Conservation (phyloP, 2,888 invertebrate species). For the Aphodius granarius region DNA sequence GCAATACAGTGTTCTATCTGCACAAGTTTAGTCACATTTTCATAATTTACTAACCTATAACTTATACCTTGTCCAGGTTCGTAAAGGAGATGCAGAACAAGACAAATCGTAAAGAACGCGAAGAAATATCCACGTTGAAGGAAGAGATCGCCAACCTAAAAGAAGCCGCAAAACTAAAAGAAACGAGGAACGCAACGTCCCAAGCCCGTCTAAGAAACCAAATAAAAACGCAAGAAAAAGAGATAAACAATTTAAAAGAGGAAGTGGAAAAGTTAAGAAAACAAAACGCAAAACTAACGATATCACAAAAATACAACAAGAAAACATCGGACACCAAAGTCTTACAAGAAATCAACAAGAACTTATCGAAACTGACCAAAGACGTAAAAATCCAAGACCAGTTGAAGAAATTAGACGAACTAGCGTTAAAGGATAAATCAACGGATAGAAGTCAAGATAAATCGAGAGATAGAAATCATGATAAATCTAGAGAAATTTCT, state of each 20-base stretch:
- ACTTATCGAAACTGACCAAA: conserved; percentile 55
- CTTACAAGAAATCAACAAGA: conserved; percentile 74
- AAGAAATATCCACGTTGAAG: conserved; percentile 66
- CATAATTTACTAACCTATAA: too few relatives aligned
- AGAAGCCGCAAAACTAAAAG: conserved; percentile 71
- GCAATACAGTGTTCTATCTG: too few relatives aligned
- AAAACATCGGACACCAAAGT: conserved; percentile 68
- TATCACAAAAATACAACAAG: conserved; percentile 59
- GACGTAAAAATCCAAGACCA: conserved; percentile 28
- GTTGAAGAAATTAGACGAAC: conserved; percentile 24
- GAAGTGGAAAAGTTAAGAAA: conserved; percentile 70
- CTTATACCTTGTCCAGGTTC: too few relatives aligned
- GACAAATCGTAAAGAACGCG: conserved; percentile 68
- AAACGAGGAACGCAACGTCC: conserved; percentile 70
- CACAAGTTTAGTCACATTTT: too few relatives aligned
- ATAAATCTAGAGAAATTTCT: not conserved
- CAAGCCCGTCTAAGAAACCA: conserved; percentile 76
- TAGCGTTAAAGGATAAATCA: not conserved
- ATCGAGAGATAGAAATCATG: not conserved
- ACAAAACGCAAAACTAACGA: conserved; percentile 65
- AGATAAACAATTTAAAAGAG: conserved; percentile 64
- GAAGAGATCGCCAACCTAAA: conserved; percentile 67
- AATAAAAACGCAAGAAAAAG: conserved; percentile 71
- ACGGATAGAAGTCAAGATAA: not conserved
- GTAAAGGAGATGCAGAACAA: conserved; percentile 69